These are phyloP conservation scores for Chloroceryle aenea DNA, from an alignment of 2,113 vertebrate species.

Conservation along the genomic window DNA sequence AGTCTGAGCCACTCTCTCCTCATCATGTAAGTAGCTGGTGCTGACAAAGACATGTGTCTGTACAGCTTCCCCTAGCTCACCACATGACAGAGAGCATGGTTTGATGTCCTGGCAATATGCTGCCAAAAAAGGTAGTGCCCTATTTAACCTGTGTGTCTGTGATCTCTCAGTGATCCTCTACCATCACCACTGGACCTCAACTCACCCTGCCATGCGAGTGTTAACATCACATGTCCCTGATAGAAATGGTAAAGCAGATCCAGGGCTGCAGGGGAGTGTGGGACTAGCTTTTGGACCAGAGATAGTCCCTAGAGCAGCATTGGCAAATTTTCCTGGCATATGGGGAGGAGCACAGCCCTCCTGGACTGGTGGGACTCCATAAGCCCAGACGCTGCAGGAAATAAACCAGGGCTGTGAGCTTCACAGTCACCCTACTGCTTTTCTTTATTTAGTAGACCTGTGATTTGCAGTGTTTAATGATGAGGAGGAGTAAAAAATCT, in stretches of 20 bases:
- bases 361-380: neutral
- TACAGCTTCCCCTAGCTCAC: neutral
- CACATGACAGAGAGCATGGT: rapidly evolving
- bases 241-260: neutral
- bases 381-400: neutral
- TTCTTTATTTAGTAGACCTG: constrained; percentile 4
- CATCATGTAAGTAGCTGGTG: neutral
- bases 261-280: neutral
- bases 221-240: neutral
- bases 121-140: neutral
- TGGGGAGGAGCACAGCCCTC: neutral
- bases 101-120: neutral
- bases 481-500: neutral
- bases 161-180: neutral
- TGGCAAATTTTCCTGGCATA: neutral
- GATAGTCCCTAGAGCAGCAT: rapidly evolving
- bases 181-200: neutral
- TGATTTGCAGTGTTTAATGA: neutral
- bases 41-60: neutral
- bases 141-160: rapidly evolving
- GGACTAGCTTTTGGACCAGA: neutral
- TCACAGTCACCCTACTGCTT: neutral
- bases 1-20: neutral
- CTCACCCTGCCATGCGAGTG: neutral
- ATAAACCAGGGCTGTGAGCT: neutral